These are phyloP conservation scores for Dendroctonus valens DNA, from an alignment of 1,140 invertebrate genomes.

Conservation along the genomic window DNA sequence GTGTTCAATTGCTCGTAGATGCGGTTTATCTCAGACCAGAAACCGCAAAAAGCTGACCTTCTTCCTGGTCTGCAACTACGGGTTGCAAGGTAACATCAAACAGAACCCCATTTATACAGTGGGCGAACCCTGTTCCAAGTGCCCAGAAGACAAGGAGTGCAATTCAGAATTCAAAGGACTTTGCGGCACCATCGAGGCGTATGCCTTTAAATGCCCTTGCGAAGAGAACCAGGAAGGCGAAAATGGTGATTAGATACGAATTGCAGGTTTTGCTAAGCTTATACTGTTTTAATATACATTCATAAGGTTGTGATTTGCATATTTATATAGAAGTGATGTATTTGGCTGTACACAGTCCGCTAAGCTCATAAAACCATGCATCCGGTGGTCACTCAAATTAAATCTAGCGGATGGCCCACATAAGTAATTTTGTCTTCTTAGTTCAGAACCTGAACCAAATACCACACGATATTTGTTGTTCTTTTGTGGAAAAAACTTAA, in stretches of 20 bases:
- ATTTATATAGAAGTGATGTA: background rate
- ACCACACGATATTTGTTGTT: no score
- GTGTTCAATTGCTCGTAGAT: conserved; percentile 2
- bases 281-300: background rate
- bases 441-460: no score
- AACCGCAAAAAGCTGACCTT: background rate
- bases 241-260: background rate
- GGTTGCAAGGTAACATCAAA: conserved; percentile 1
- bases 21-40: conserved; percentile 12
- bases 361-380: background rate
- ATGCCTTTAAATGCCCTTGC: conserved; percentile 8
- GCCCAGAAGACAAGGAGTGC: conserved; percentile 6
- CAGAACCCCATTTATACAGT: background rate
- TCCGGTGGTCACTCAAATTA: background rate
- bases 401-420: no score
- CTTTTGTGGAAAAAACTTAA: no score
- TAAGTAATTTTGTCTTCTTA: no score
- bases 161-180: conserved; percentile 11
- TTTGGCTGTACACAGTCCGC: background rate
- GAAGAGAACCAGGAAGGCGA: conserved; percentile 7
- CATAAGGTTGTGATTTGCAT: background rate
- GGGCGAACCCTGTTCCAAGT: conserved; percentile 11
- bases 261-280: no score
- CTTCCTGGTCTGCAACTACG: conserved; percentile 17
- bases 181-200: conserved; percentile 7